Percentiles rank a stretch among this genome's conserved stretches.
These are phyloP conservation scores for Hoplodrina blanda DNA, from an alignment of 2,888 invertebrate genomes.

Conservation along the genomic window DNA sequence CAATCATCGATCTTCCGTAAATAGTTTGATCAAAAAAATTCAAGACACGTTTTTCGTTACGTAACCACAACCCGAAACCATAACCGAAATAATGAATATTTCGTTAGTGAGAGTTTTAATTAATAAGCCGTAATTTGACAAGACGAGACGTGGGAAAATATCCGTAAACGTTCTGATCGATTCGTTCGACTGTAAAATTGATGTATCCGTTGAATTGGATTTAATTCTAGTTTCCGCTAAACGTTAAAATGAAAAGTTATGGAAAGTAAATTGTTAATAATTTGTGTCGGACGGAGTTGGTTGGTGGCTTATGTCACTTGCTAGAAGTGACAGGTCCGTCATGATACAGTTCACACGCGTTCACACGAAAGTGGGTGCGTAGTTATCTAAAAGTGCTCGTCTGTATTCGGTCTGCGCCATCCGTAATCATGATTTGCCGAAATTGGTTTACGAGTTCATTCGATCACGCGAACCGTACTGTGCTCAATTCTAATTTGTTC, in stretches of 20 bases:
- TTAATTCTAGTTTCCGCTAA: slow-evolving; percentile 47
- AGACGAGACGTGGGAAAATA: slow-evolving; percentile 52
- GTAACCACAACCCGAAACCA: slow-evolving; percentile 10
- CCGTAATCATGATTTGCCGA: slow-evolving; percentile 74
- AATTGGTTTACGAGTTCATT: slow-evolving; percentile 75
- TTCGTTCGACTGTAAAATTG: slow-evolving; percentile 50
- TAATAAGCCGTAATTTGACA: slow-evolving; percentile 48
- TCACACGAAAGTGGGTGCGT: slow-evolving; percentile 72
- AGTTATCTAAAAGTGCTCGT: slow-evolving; percentile 69
- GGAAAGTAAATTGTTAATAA: slow-evolving; percentile 50
- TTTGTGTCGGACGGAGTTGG: slow-evolving; percentile 28
- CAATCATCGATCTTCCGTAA: slow-evolving; percentile 40
- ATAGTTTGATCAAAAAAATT: slow-evolving; percentile 26
- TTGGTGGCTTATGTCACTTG: slow-evolving; percentile 32
- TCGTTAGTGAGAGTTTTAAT: slow-evolving; percentile 54
- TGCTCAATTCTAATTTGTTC: slow-evolving; percentile 56
- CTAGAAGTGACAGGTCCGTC: slow-evolving; percentile 40
- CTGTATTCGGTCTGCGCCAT: slow-evolving; percentile 67
- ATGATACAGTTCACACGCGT: slow-evolving; percentile 69
- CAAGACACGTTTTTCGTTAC: slow-evolving; percentile 23
- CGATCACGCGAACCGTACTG: slow-evolving; percentile 73
- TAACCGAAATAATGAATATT: slow-evolving; percentile 36
- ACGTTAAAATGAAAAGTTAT: slow-evolving; percentile 45
- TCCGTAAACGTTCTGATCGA: slow-evolving; percentile 43
- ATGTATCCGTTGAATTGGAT: slow-evolving; percentile 46